These are phyloP conservation scores for Lucilia sericata DNA, from an alignment of 1,140 invertebrate genomes.

Conservation along the genomic window DNA sequence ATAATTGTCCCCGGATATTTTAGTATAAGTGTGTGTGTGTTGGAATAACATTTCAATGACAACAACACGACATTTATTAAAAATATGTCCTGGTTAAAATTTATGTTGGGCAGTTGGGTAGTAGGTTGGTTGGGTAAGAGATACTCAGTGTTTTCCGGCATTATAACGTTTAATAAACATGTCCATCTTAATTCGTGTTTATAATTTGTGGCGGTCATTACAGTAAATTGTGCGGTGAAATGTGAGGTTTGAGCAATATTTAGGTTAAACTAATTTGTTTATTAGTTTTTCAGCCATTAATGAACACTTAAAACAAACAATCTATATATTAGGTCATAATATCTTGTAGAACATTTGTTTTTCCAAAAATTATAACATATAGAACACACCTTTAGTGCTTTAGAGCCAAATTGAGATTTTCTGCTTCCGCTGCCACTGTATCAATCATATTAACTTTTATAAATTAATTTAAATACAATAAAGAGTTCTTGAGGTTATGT, in stretches of 20 bases:
- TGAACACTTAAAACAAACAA: conserved; percentile 9
- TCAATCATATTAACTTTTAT: no score
- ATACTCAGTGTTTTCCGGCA: background rate
- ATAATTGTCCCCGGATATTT: background rate
- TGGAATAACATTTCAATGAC: background rate
- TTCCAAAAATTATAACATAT: background rate
- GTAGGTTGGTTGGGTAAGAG: background rate
- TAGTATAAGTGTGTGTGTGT: background rate
- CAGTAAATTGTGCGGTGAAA: conserved; percentile 27
- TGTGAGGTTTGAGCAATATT: conserved; percentile 30
- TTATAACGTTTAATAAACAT: conserved; percentile 45
- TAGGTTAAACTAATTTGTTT: conserved; percentile 39
- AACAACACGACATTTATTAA: conserved; percentile 38
- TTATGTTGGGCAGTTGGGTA: background rate
- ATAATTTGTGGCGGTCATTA: conserved; percentile 43
- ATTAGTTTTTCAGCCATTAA: conserved; percentile 11
- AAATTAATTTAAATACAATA: no score
- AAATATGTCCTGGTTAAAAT: background rate
- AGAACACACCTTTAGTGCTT: background rate
- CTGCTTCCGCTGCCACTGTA: no score
- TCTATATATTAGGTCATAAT: background rate
- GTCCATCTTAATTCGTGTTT: conserved; percentile 43
- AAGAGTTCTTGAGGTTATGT: no score
- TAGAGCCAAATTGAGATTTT: no score
- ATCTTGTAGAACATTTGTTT: background rate